phyloP scores from a whole-genome alignment of 2,888 invertebrate species.

The Lasioglossum lativentre region DNA sequence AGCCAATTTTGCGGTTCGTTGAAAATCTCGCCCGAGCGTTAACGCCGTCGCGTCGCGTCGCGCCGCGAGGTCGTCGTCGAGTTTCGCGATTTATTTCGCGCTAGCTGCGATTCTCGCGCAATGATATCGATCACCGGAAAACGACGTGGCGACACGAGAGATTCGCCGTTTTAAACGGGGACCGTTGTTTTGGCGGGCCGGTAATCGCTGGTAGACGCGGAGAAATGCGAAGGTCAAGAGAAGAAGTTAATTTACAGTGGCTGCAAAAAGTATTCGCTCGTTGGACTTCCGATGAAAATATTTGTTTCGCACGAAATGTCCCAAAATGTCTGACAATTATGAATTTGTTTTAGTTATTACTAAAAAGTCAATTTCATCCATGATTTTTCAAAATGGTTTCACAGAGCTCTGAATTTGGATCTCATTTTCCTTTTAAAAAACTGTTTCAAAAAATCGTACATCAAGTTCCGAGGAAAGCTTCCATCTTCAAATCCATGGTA shows the following conservation, averaged over 20 bases:
- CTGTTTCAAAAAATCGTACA: not conserved
- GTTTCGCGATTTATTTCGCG: slow-evolving; percentile 1
- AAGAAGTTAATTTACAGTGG: slow-evolving; percentile 62
- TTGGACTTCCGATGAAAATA: not conserved
- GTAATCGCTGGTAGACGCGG: slow-evolving; percentile 3
- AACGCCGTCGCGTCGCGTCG: not conserved
- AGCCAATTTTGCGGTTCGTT: slow-evolving; percentile 35
- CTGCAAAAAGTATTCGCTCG: not conserved
- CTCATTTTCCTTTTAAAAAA: not conserved
- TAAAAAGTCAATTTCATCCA: no score
- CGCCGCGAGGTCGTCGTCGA: not conserved
- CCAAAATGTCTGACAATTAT: not conserved
- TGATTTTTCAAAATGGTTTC: no score
- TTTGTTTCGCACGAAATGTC: not conserved
- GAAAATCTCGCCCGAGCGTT: not conserved
- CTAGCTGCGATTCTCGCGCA: not conserved
- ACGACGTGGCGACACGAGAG: not conserved
- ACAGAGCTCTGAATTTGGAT: no score
- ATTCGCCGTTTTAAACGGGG: not conserved
- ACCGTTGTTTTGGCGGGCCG: slow-evolving; percentile 43
- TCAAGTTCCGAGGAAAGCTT: not conserved
- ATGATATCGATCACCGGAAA: not conserved
- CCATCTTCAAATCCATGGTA: not conserved
- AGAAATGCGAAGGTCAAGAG: slow-evolving; percentile 48
- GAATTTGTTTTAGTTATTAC: not conserved